phyloP scores from a whole-genome alignment of 92 coral and sea anemone species.

The Epizoanthus illoricatus region DNA sequence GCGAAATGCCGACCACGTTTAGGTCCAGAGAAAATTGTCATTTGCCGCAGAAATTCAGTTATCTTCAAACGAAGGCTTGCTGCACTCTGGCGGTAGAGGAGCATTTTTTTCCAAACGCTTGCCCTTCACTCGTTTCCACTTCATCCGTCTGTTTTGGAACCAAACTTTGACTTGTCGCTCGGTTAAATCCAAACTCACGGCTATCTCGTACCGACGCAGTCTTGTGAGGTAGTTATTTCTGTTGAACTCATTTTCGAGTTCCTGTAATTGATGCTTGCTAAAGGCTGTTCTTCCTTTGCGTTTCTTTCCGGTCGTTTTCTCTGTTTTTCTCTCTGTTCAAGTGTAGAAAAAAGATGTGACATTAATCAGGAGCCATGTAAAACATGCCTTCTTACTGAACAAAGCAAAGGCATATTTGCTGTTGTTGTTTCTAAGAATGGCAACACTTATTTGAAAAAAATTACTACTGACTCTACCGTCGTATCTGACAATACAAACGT shows the following conservation, averaged over 20 bases:
- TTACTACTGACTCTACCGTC: too few species aligned
- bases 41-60: neutral
- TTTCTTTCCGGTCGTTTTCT: slow-evolving; percentile 81
- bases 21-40: neutral
- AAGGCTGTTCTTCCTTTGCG: slow-evolving; percentile 97
- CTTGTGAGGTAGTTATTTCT: slow-evolving; percentile 96
- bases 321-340: slow-evolving; percentile 60
- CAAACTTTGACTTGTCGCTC: slow-evolving; percentile 99
- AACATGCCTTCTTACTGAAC: neutral
- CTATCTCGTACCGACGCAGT: slow-evolving; percentile 95
- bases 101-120: slow-evolving; percentile 89
- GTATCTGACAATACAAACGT: too few species aligned
- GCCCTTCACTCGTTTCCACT: slow-evolving; percentile 98
- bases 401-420: neutral
- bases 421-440: neutral
- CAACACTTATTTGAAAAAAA: neutral
- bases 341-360: neutral
- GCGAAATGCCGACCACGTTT: neutral
- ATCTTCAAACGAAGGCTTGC: slow-evolving; percentile 22
- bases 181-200: slow-evolving; percentile 95
- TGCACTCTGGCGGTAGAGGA: slow-evolving; percentile 35
- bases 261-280: slow-evolving; percentile 98
- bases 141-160: slow-evolving; percentile 98
- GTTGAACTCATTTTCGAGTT: slow-evolving; percentile 97
- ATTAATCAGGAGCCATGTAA: neutral